Base-by-base conservation (phyloP, 2,888 invertebrate species). In the Frankliniella intonsa region DNA sequence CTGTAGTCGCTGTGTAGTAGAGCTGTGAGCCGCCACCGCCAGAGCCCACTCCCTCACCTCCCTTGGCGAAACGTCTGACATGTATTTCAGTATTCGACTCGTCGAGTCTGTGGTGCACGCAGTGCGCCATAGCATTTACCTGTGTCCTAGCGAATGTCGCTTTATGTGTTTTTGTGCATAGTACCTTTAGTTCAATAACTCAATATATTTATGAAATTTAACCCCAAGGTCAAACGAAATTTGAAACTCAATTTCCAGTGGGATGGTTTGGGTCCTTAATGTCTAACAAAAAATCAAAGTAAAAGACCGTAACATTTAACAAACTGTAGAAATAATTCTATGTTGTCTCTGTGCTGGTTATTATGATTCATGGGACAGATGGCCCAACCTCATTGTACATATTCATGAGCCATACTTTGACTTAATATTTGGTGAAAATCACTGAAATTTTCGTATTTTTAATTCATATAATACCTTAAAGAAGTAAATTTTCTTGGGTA, bases 261-360 rank as follows among this genome's bases (percentile, higher is more conserved):
- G 69, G 69, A 76, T 25, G 22, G 22, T 76, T 76, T 76, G 22
- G 69, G 69, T 76, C 69, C 69, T 76, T 12, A 25, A 76, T 22
- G 25, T 76, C 69, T 76, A 76, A 76, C 69, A 76, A 25, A 25
- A 25, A 19, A 22, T 8, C 12, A 22, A 25, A 25, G 25, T 76
- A 76, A 76, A 76, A 76, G 69, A 25, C 69, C 69, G 8, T 76
- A 76, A 76, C 69, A 76, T 25, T 22, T 76, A 76, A 76, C 69
- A 76, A 76, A 76, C 22, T 0, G 25, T 76, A 76, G 69, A 25
- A 76, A 22, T 76, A 76, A 25, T n/a, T 69, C n/a, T 62, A n/a
- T 10, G 62, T 62, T 14, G 19, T 62, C 14, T 62, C 17, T 62
- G 62, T 19, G 62, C 62, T 62, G 1, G 14, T 38, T 38, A 38